These are phyloP conservation scores for Labeo calbasu DNA, from an alignment of 2,797 vertebrate species.

Conservation along the genomic window DNA sequence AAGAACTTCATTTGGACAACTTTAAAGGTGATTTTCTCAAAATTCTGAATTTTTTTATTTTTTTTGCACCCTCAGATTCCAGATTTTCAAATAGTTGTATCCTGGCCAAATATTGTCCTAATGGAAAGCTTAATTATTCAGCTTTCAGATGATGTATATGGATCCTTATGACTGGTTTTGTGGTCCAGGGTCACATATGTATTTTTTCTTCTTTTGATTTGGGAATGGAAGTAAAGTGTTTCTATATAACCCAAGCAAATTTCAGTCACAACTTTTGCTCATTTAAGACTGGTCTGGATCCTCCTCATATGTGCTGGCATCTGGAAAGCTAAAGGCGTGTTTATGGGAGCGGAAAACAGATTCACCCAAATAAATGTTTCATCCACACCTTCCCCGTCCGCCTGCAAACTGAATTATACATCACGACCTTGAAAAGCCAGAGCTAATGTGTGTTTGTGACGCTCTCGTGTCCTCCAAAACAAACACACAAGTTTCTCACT, in stretches of 20 bases:
- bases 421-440: conserved; percentile 70
- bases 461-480: background rate
- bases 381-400: conserved; percentile 52
- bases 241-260: background rate
- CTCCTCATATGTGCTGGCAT: conserved; percentile 42
- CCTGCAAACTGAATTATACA: conserved; percentile 70
- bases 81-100: too few relatives aligned
- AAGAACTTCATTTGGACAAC: too few relatives aligned
- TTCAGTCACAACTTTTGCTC: conserved; percentile 55
- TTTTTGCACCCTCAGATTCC: too few relatives aligned
- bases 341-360: conserved; percentile 49
- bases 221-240: background rate
- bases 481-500: too few relatives aligned
- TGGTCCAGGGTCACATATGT: too few relatives aligned
- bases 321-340: conserved; percentile 63
- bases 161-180: too few relatives aligned
- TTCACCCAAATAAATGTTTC: conserved; percentile 65
- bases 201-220: background rate
- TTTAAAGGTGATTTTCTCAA: too few relatives aligned
- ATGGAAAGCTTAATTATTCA: too few relatives aligned
- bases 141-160: too few relatives aligned
- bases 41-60: too few relatives aligned
- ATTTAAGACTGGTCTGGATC: conserved; percentile 63
- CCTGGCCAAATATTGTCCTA: too few relatives aligned
- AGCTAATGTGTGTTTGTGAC: conserved; percentile 56